Conservation (phyloP, 2,888 invertebrate genomes). For the Drosophila subquinaria region DNA sequence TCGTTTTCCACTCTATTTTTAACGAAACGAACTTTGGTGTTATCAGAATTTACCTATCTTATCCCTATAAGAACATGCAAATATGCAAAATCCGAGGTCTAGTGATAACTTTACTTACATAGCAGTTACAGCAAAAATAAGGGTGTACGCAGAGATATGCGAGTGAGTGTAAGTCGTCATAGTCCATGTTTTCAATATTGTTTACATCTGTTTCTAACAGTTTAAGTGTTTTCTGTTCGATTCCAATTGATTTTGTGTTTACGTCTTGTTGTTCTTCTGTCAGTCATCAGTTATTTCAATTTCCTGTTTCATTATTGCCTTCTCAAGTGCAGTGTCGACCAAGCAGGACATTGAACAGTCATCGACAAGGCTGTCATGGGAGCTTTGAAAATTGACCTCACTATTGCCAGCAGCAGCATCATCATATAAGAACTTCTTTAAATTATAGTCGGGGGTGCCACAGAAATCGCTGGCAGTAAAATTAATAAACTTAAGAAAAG, state of each 20-base stretch:
- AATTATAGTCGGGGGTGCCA: too few relatives aligned
- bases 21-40: too few relatives aligned
- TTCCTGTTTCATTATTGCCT: not conserved
- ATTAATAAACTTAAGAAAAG: too few relatives aligned
- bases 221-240: not conserved
- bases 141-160: too few relatives aligned
- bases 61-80: too few relatives aligned
- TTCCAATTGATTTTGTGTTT: not conserved
- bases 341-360: not conserved
- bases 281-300: not conserved
- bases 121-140: too few relatives aligned
- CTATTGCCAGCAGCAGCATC: not conserved
- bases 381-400: not conserved
- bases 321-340: not conserved
- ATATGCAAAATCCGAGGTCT: too few relatives aligned
- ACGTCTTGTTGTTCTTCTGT: not conserved
- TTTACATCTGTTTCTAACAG: not conserved
- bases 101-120: too few relatives aligned
- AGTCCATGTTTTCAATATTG: not conserved
- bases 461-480: too few relatives aligned
- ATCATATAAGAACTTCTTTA: not conserved
- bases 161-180: too few relatives aligned
- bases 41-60: too few relatives aligned
- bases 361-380: not conserved
- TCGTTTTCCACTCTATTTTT: too few relatives aligned